Conservation (phyloP, 1,140 invertebrate species). For the Oppia nitens region DNA sequence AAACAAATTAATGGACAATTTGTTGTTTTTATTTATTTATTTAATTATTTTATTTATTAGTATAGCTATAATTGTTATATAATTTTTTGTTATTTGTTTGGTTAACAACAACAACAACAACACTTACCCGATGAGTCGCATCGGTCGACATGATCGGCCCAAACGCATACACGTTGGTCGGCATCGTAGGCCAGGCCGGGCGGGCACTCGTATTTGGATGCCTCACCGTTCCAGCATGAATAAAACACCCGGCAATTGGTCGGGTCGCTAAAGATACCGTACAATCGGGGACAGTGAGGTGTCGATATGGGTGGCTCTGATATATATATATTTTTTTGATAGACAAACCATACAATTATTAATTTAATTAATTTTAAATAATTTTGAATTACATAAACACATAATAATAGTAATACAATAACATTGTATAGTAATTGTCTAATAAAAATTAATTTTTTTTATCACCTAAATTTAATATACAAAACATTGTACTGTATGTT, state of each 20-base stretch:
- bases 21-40: neutral
- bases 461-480: too few species aligned
- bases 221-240: constrained; percentile 90
- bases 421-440: too few species aligned
- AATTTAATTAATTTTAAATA: too few species aligned
- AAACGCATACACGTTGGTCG: constrained; percentile 27
- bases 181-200: constrained; percentile 76
- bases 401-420: too few species aligned
- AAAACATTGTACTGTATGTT: too few species aligned
- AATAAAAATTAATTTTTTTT: too few species aligned
- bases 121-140: constrained; percentile 24
- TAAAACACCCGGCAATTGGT: constrained; percentile 80
- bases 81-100: neutral
- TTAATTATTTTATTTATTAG: neutral
- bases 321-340: too few species aligned
- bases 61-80: neutral
- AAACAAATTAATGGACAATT: too few species aligned
- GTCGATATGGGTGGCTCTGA: constrained; percentile 67
- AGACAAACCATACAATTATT: too few species aligned
- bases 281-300: constrained; percentile 63
- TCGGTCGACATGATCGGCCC: constrained; percentile 54
- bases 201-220: constrained; percentile 79
- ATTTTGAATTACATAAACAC: too few species aligned
- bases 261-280: constrained; percentile 79
- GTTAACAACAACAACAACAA: too few species aligned